Conservation (phyloP, 2,797 vertebrate genomes). For the Anguilla obscura region DNA sequence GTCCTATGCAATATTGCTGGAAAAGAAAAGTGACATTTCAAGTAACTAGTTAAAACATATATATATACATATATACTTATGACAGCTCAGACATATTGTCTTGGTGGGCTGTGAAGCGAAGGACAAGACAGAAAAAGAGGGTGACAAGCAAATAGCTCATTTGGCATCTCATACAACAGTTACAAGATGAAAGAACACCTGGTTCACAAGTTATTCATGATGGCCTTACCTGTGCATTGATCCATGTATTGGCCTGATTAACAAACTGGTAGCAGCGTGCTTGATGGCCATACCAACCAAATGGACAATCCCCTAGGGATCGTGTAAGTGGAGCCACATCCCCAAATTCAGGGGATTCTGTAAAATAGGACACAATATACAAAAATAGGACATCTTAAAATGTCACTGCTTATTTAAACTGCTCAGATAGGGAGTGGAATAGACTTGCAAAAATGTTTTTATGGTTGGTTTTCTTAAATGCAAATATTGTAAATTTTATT, state of each 20-base stretch:
- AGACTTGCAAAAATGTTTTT: background rate
- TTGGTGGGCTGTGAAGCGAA: too few relatives aligned
- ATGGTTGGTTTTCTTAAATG: background rate
- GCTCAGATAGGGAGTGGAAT: background rate
- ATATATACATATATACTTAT: too few relatives aligned
- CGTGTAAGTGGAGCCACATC: background rate
- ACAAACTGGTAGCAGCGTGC: constrained; percentile 1
- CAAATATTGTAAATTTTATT: background rate
- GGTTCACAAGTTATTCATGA: background rate
- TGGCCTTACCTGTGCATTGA: constrained; percentile 7
- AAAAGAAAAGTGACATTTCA: background rate
- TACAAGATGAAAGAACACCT: background rate
- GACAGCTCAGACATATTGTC: too few relatives aligned
- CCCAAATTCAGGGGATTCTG: background rate
- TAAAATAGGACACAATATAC: background rate
- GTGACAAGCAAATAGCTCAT: too few relatives aligned
- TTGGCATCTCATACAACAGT: background rate
- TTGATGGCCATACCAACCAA: constrained; percentile 15
- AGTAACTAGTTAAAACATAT: background rate
- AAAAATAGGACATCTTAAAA: background rate
- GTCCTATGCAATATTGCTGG: constrained; percentile 11
- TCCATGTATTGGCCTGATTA: background rate
- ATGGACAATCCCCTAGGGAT: background rate
- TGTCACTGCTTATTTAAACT: background rate
- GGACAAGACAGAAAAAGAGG: too few relatives aligned